phyloP scores from a whole-genome alignment of 2,113 vertebrate genomes.

The Eulemur macaco region DNA sequence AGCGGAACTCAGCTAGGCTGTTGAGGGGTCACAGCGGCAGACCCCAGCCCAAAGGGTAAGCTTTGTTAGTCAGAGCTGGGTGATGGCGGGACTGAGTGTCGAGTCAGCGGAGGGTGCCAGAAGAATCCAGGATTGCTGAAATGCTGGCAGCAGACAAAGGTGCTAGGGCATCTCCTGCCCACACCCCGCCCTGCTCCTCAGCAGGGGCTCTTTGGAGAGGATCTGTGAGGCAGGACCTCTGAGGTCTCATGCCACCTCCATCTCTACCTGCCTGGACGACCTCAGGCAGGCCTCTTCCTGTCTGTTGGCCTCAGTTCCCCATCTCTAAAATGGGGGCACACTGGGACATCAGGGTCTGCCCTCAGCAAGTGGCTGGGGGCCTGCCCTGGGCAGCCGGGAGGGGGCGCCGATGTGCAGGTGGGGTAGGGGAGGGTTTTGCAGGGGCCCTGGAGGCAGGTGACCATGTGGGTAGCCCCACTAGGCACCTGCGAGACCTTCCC shows the following conservation, averaged over 20 bases:
- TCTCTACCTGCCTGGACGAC: background rate
- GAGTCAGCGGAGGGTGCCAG: background rate
- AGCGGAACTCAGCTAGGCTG: background rate
- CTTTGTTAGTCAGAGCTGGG: background rate
- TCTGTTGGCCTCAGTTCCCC: background rate
- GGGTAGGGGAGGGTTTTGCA: background rate
- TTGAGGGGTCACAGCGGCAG: background rate
- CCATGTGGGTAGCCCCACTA: background rate
- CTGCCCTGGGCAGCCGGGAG: background rate
- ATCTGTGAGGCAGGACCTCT: background rate
- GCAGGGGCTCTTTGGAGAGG: background rate
- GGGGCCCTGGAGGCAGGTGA: background rate
- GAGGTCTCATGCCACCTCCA: background rate
- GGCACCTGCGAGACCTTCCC: background rate
- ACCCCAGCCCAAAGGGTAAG: background rate
- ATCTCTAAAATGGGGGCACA: background rate
- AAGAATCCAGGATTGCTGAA: no score
- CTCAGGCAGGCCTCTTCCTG: background rate
- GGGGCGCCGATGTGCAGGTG: background rate
- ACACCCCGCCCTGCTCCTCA: background rate
- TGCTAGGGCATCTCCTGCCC: fast-evolving
- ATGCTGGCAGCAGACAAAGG: background rate
- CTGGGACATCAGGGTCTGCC: background rate
- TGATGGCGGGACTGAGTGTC: fast-evolving
- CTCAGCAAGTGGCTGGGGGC: background rate